Evolutionary conservation across 2,113 vertebrate species (phyloP).

Genomic region (Ptyas mucosa): DNA sequence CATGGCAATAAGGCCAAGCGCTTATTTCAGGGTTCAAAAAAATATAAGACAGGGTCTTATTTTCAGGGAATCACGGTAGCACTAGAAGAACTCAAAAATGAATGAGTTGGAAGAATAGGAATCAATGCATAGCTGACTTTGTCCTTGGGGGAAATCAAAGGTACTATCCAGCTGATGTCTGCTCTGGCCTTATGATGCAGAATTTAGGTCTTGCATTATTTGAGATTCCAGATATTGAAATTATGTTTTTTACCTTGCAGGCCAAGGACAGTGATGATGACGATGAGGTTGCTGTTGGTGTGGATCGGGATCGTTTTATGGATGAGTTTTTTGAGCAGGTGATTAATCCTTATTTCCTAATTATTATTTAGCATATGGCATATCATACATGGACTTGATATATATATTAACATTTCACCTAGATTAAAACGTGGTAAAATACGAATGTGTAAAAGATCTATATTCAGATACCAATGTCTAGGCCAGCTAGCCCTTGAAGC

Average conservation of each 20-base stretch:
- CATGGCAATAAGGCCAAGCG: no score
- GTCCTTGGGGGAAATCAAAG: not conserved
- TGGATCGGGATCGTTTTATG: constrained; percentile 75
- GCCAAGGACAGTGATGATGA: constrained; percentile 75
- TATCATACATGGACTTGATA: not conserved
- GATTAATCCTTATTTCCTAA: not conserved
- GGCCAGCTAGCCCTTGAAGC: not conserved
- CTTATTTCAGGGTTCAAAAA: no score
- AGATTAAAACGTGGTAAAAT: not conserved
- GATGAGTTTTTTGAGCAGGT: constrained; percentile 78
- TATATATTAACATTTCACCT: not conserved
- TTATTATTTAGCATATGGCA: not conserved
- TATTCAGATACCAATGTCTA: not conserved
- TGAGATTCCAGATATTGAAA: not conserved
- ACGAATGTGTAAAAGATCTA: not conserved
- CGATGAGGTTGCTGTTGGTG: constrained; percentile 69
- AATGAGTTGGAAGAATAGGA: not conserved
- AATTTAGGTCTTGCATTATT: not conserved
- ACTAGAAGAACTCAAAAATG: not conserved
- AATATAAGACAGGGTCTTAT: no score
- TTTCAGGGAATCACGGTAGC: no score
- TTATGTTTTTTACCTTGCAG: constrained; percentile 31
- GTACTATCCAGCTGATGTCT: not conserved
- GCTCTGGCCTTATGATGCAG: not conserved
- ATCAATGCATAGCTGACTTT: not conserved